Percentiles rank a stretch among this genome's conserved stretches.
These are phyloP conservation scores for Malacosoma neustria DNA, from an alignment of 2,888 invertebrate species.

Conservation along the genomic window DNA sequence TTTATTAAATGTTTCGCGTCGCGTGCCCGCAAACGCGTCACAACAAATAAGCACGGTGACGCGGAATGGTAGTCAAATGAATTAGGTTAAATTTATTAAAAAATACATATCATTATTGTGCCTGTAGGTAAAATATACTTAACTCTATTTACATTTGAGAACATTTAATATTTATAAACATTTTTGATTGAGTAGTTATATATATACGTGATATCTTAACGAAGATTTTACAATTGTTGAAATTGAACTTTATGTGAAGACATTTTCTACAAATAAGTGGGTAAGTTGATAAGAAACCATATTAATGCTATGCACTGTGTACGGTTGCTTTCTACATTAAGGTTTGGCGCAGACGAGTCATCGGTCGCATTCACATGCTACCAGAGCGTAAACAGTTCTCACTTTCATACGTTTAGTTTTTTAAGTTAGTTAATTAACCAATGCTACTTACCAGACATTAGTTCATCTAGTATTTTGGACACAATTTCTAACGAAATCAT, in stretches of 20 bases:
- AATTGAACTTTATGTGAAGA: neutral
- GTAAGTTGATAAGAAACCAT: too few relatives aligned
- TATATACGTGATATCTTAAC: neutral
- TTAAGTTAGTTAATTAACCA: too few relatives aligned
- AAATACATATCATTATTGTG: conserved; percentile 69
- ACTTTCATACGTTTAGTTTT: too few relatives aligned
- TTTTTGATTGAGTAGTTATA: conserved; percentile 10
- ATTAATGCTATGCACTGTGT: too few relatives aligned
- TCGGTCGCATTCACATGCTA: too few relatives aligned
- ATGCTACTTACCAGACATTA: too few relatives aligned
- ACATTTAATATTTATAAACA: conserved; percentile 22
- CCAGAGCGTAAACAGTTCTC: too few relatives aligned
- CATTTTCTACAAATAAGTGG: too few relatives aligned
- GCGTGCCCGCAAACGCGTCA: conserved; percentile 10
- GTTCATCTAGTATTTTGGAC: too few relatives aligned
- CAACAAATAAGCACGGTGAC: conserved; percentile 20
- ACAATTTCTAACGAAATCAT: too few relatives aligned
- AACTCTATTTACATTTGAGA: conserved; percentile 31
- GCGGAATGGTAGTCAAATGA: conserved; percentile 21
- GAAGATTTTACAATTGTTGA: neutral
- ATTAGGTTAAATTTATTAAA: conserved; percentile 41
- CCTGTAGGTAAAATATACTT: conserved; percentile 47
- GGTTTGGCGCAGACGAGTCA: too few relatives aligned
- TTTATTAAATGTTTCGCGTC: neutral
- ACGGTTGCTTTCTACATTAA: too few relatives aligned